Percentiles rank a stretch among this genome's conserved stretches.
phyloP scores from a whole-genome alignment of 2,888 invertebrate genomes.

The Limnephilus auricula region DNA sequence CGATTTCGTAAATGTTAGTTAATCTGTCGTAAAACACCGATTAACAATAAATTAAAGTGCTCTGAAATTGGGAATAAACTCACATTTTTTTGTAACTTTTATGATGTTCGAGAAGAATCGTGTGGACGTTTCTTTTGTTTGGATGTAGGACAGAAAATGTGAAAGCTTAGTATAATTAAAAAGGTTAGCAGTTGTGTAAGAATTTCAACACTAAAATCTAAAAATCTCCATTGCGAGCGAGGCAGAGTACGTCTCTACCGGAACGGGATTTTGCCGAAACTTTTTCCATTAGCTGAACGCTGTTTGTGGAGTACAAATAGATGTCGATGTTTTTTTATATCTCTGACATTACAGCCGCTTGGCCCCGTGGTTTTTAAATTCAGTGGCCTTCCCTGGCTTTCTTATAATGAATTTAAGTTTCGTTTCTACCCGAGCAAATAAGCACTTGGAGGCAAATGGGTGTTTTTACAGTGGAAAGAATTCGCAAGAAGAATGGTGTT shows the following conservation, averaged over 20 bases:
- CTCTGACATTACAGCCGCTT: slow-evolving; percentile 47
- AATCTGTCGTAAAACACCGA: not conserved
- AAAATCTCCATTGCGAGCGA: slow-evolving; percentile 50
- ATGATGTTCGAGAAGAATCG: not conserved
- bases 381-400: not conserved
- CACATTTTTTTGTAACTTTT: not conserved
- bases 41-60: not conserved
- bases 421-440: slow-evolving; percentile 12
- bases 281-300: slow-evolving; percentile 62
- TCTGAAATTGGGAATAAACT: not conserved
- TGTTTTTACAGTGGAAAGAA: not conserved
- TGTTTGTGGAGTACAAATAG: slow-evolving; percentile 60
- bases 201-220: slow-evolving; percentile 45
- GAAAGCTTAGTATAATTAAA: not conserved
- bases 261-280: slow-evolving; percentile 60
- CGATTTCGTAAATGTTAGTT: not conserved
- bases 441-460: slow-evolving; percentile 11
- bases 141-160: not conserved
- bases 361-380: slow-evolving; percentile 19
- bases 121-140: not conserved
- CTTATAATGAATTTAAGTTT: slow-evolving; percentile 17
- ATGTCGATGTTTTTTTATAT: slow-evolving; percentile 61
- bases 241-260: slow-evolving; percentile 52
- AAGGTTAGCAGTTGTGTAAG: slow-evolving; percentile 20
- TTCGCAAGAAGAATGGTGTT: not conserved